These are phyloP conservation scores for Temnothorax ravouxi DNA, from an alignment of 2,888 invertebrate species.

Conservation along the genomic window DNA sequence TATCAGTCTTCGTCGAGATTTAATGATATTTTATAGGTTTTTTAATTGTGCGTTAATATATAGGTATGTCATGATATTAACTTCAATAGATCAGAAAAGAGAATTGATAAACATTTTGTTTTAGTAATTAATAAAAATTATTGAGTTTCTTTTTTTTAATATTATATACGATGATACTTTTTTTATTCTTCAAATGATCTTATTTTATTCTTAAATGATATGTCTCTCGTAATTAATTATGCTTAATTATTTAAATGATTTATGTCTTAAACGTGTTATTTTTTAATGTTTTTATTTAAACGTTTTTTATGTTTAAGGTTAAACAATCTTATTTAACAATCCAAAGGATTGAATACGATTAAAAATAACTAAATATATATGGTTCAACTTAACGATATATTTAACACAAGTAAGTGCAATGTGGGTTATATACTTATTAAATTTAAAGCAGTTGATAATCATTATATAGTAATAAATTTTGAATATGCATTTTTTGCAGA, in stretches of 20 bases:
- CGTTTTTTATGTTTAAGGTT: background rate
- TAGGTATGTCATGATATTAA: background rate
- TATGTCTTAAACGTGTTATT: background rate
- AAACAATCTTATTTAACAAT: background rate
- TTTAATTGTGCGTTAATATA: background rate
- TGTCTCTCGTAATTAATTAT: too few relatives aligned
- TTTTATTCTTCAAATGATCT: background rate
- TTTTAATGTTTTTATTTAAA: background rate
- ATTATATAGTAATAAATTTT: background rate
- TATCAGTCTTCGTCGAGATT: background rate
- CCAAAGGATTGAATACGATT: background rate
- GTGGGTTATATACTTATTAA: conserved; percentile 1
- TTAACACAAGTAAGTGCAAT: background rate
- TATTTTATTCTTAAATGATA: too few relatives aligned
- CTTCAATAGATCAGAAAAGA: background rate
- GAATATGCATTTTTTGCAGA: background rate
- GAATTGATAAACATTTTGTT: background rate
- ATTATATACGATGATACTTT: background rate
- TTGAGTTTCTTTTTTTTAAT: background rate
- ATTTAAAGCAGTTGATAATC: background rate
- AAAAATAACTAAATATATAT: background rate
- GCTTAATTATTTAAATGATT: background rate
- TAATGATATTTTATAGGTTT: background rate
- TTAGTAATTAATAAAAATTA: conserved; percentile 13
- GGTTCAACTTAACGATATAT: background rate